Conservation (phyloP, 2,888 invertebrate species). For the Tillus elongatus region DNA sequence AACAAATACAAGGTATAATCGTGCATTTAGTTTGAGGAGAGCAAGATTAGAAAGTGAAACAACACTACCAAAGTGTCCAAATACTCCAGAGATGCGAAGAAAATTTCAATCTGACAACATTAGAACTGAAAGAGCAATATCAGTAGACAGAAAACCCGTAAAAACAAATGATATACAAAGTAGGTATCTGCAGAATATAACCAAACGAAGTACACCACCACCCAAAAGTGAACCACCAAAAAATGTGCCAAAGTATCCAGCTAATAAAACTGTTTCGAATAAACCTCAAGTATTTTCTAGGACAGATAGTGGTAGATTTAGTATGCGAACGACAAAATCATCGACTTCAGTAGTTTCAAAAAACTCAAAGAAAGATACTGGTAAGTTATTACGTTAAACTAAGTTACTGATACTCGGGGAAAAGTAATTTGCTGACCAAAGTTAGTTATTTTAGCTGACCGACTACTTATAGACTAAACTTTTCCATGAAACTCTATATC, state of each 20-base stretch:
- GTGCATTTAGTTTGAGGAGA: constrained; percentile 61
- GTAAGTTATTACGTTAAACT: too few species aligned
- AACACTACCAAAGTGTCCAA: constrained; percentile 48
- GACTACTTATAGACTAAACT: too few species aligned
- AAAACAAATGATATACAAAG: constrained; percentile 38
- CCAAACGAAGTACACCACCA: constrained; percentile 27
- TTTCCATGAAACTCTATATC: too few species aligned
- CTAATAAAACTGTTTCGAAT: constrained; percentile 32
- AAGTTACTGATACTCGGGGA: too few species aligned
- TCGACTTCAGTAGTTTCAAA: too few species aligned
- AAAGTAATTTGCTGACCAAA: too few species aligned
- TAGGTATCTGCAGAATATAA: constrained; percentile 36
- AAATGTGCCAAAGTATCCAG: constrained; percentile 31
- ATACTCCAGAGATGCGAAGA: constrained; percentile 53
- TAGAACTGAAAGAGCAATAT: constrained; percentile 36
- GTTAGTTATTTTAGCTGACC: too few species aligned
- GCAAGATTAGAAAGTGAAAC: constrained; percentile 49
- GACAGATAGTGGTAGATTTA: constrained; percentile 55
- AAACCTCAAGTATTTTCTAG: constrained; percentile 44
- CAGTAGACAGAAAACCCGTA: constrained; percentile 38
- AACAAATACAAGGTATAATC: constrained; percentile 57
- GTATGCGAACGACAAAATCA: constrained; percentile 50
- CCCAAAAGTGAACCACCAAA: constrained; percentile 21
- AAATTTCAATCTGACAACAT: constrained; percentile 41
- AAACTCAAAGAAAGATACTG: constrained; percentile 28